Evolutionary conservation across 1,140 invertebrate genomes (phyloP), one percentile per base, ranked within the genome.

Genomic region (Phthorimaea operculella): DNA sequence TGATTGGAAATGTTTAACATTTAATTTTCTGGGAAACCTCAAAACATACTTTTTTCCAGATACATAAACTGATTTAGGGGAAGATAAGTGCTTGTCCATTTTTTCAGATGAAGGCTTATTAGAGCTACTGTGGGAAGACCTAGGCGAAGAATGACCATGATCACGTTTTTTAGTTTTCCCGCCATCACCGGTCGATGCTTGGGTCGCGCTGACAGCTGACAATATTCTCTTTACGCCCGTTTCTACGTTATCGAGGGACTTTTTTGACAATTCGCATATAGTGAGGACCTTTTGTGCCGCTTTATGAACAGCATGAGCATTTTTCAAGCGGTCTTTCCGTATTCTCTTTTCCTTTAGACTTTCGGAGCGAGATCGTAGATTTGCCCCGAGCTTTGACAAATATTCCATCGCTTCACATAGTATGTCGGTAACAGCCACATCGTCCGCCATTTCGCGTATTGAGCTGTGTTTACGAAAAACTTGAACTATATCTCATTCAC

Each of bases 241-340:
- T 67, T 85, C 79, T 11, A 85, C 79, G 66, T 80, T 85, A 21
- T 74, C 71, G 16, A 85, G 69, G 0, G 82, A 85, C 59, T 79
- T 81, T 70, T 82, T 82, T 49, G 82, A 82, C 56, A 85, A 69
- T 62, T 82, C 71, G 58, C 82, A 85, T 58, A 85, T 79, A 9
- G 79, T 58, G 28, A 83, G 66, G 0, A 85, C 73, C 62, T 83
- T 85, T 57, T 66, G 62, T 1, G 74, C 75, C 1, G 78, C 78
- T 61, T 85, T 83, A 34, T 79, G 71, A 11, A 83, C 64, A 42
- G 79, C 77, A 49, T 76, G 78, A 11, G 66, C 49, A 62, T 80
- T 85, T 57, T 60, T 69, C 49, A 85, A 61, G 21, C 76, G 76
- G 21, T 74, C 73, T 64, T 71, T 80, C 8, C 65, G 60, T 59